Percentiles rank a stretch among this genome's conserved stretches.
phyloP scores from a whole-genome alignment of 2,888 invertebrate species.

The Neocrepidodera transversa region DNA sequence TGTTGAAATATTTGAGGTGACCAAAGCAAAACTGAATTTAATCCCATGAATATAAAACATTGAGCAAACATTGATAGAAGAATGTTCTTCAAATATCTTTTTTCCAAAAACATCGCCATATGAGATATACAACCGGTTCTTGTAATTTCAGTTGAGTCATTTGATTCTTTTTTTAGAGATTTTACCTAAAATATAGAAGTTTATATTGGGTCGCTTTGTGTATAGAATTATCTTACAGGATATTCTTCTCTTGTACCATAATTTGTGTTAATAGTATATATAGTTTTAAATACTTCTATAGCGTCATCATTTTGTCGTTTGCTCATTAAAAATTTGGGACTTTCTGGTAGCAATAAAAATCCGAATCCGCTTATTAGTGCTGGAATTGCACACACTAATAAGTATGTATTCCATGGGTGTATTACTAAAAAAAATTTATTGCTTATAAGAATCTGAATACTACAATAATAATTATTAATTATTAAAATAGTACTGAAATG shows the following conservation, averaged over 20 bases:
- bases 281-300: conserved; percentile 5
- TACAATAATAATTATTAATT: no score
- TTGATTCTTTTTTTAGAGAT: conserved; percentile 7
- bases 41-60: neutral
- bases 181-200: conserved; percentile 10
- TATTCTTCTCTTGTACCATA: neutral
- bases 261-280: conserved; percentile 3
- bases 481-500: no score
- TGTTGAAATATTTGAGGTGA: conserved; percentile 13
- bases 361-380: conserved; percentile 8
- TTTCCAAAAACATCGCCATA: neutral
- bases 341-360: conserved; percentile 11
- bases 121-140: neutral
- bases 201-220: no score
- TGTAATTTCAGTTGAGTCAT: neutral
- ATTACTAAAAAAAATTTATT: conserved; percentile 10
- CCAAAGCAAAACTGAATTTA: conserved; percentile 11
- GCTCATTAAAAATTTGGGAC: conserved; percentile 16
- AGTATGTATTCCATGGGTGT: conserved; percentile 6
- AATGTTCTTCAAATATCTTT: neutral
- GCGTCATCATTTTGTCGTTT: conserved; percentile 1
- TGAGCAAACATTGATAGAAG: neutral
- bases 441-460: neutral
- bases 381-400: neutral
- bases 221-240: conserved; percentile 11